Base-by-base conservation (phyloP, 2,797 vertebrate species). In the Sebastes alutus region DNA sequence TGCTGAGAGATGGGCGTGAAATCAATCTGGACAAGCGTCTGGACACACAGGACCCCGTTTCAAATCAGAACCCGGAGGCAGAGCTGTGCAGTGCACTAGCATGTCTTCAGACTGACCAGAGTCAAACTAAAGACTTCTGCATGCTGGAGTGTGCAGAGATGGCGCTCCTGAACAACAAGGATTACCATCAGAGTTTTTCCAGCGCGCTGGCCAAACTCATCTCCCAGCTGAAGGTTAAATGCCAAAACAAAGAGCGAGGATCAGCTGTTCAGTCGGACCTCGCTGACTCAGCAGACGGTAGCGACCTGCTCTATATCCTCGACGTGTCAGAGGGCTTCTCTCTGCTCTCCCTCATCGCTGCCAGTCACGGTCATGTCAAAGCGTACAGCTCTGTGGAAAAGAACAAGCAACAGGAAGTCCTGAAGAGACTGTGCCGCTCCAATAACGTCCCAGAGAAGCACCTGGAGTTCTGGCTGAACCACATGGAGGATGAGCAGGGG, bases 241-340 rank as follows among this genome's bases (percentile, higher is more conserved):
- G 49, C 88, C 89, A 7, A 7, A 80, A 72, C 64, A 62, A 29
- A 56, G 69, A 71, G 35, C 91, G 83, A 42, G 87, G 80, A 2
- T 75, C 93, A 23, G 91, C 90, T 22, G 25, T 58, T 33, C 23
- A 61, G 18, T 32, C 84, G 1, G 87, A 75, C 52, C 80, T 3
- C 3, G 73, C 77, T 7, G 46, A 25, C 9, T 29, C 22, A 6
- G 29, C 83, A 3, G 74, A 59, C 22, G 46, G 75, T 22, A 25
- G 80, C 1, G 95, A 97, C 72, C 95, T 95, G 60, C 80, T 97
- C 54, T 99, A 97, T 1, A 86, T 99, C 77, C 94, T 99, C 62
- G 99, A 99, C 61, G 99, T 99, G 32, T 99, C 97, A 0, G 98
- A 99, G 89, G 98, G 99, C 55, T 99, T 99, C 93, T 99, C 99